These are phyloP conservation scores for Holacanthella duospinosa DNA, from an alignment of 2,888 invertebrate genomes.

Conservation along the genomic window DNA sequence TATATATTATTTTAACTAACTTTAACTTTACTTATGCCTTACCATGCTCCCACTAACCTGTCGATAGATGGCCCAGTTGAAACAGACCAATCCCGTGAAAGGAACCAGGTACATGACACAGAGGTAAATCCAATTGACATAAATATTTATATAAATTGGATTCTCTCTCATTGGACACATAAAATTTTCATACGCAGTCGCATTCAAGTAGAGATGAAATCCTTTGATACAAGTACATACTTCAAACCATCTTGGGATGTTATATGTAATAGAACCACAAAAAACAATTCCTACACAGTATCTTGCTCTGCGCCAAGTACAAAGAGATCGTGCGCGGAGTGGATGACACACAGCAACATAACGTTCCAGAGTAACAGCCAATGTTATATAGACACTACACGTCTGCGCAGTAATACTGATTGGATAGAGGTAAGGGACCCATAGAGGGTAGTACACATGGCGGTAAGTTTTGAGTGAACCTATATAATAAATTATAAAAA, in stretches of 20 bases:
- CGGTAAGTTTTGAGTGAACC: constrained; percentile 28
- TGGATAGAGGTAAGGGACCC: constrained; percentile 35
- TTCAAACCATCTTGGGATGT: constrained; percentile 52
- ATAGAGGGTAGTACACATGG: constrained; percentile 32
- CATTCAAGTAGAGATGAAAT: constrained; percentile 21
- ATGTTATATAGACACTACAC: constrained; percentile 77
- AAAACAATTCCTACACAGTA: constrained; percentile 74
- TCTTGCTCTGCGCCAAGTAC: constrained; percentile 76
- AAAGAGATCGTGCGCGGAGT: constrained; percentile 72
- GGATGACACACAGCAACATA: constrained; percentile 92
- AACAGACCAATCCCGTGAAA: constrained; percentile 71
- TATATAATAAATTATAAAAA: too few species aligned
- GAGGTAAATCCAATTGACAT: constrained; percentile 89
- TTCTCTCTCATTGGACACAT: constrained; percentile 60
- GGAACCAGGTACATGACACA: constrained; percentile 89
- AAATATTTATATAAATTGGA: constrained; percentile 65
- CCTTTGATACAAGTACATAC: constrained; percentile 22
- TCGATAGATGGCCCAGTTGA: constrained; percentile 81
- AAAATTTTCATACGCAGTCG: constrained; percentile 39
- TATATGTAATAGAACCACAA: constrained; percentile 70
- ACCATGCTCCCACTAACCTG: constrained; percentile 51
- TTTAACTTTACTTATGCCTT: constrained; percentile 10
- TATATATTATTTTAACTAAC: too few species aligned
- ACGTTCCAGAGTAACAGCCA: constrained; percentile 63
- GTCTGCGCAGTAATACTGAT: constrained; percentile 51